phyloP scores from a whole-genome alignment of 92 coral and sea anemone species.

The Parazoanthus swiftii region DNA sequence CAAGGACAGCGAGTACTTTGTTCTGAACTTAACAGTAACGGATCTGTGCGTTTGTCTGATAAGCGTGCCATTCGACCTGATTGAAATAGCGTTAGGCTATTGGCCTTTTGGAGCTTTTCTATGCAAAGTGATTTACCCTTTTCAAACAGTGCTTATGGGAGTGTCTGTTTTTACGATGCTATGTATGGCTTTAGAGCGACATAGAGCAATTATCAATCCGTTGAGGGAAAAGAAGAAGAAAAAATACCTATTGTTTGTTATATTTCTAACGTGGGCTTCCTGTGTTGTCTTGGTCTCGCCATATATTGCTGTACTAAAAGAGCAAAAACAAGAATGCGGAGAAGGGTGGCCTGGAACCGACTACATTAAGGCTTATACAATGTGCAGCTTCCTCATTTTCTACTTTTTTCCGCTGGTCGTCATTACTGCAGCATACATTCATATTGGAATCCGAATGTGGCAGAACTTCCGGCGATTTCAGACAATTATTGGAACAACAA shows the following conservation, averaged over 20 bases:
- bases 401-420: conserved; percentile 83
- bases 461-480: conserved; percentile 9
- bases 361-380: conserved; percentile 74
- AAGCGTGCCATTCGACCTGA: conserved; percentile 87
- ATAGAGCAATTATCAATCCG: conserved; percentile 85
- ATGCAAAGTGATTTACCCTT: conserved; percentile 86
- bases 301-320: conserved; percentile 67
- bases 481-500: conserved; percentile 31
- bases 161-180: conserved; percentile 87
- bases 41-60: conserved; percentile 81
- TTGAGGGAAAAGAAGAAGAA: conserved; percentile 66
- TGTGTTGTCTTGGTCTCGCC: conserved; percentile 79
- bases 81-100: conserved; percentile 59
- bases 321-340: conserved; percentile 54
- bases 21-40: conserved; percentile 85
- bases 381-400: conserved; percentile 80
- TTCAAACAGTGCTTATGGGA: conserved; percentile 88
- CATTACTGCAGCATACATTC: conserved; percentile 74
- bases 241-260: conserved; percentile 52
- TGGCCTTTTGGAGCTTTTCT: conserved; percentile 89
- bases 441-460: conserved; percentile 67
- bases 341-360: conserved; percentile 78
- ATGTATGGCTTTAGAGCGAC: conserved; percentile 93
- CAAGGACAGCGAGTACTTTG: conserved; percentile 81
- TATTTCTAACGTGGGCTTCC: conserved; percentile 69